phyloP scores from a whole-genome alignment of 2,888 invertebrate genomes.

The Erebia epiphron region DNA sequence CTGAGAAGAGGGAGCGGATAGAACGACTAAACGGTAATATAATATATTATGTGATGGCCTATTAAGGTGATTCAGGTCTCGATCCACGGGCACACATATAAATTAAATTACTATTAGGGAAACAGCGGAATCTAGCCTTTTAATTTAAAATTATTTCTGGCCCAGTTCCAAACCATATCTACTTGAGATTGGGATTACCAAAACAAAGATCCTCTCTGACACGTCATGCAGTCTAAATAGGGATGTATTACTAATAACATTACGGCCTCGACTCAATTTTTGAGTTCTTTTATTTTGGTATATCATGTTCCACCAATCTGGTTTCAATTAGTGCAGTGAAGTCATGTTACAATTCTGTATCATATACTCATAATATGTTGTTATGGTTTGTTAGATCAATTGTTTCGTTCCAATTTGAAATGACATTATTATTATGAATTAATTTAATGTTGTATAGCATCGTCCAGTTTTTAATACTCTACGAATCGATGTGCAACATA shows the following conservation, averaged over 20 bases:
- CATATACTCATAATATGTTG: neutral
- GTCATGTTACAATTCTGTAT: conserved; percentile 1
- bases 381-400: conserved; percentile 9
- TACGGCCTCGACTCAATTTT: neutral
- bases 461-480: neutral
- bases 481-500: neutral
- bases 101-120: too few relatives aligned
- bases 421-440: too few relatives aligned
- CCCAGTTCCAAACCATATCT: neutral
- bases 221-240: neutral
- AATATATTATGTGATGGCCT: neutral
- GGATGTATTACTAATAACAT: neutral
- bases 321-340: conserved; percentile 1
- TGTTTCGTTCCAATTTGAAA: neutral
- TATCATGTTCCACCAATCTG: neutral
- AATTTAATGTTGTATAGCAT: neutral
- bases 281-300: neutral
- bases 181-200: neutral
- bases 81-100: too few relatives aligned
- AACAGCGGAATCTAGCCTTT: neutral
- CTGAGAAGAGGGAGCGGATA: conserved; percentile 91
- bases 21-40: conserved; percentile 91
- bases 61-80: too few relatives aligned
- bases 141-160: neutral
- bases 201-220: neutral